phyloP scores from a whole-genome alignment of 1,140 invertebrate genomes.

The Musca domestica region DNA sequence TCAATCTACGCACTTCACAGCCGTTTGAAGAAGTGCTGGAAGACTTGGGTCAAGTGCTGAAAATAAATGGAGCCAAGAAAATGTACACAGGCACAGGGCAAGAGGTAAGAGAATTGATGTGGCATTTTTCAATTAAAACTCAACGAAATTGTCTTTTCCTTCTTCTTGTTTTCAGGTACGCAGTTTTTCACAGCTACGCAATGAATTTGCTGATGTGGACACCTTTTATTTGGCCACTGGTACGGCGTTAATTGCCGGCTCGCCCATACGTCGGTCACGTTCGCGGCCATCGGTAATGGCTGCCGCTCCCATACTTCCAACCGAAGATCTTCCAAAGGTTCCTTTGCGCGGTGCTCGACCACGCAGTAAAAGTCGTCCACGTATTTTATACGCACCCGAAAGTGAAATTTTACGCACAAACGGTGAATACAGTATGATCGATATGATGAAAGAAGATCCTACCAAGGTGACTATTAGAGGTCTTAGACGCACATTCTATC shows the following conservation, averaged over 20 bases:
- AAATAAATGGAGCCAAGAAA: conserved; percentile 83
- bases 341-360: conserved; percentile 61
- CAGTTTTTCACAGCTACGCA: conserved; percentile 87
- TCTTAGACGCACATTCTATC: conserved; percentile 79
- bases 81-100: conserved; percentile 88
- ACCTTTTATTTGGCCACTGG: conserved; percentile 81
- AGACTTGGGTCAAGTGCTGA: conserved; percentile 87
- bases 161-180: conserved; percentile 57
- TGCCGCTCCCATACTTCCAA: conserved; percentile 54
- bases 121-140: neutral
- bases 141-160: neutral
- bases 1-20: conserved; percentile 88
- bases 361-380: conserved; percentile 76
- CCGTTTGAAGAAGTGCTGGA: conserved; percentile 93
- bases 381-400: conserved; percentile 75
- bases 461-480: conserved; percentile 81
- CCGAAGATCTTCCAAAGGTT: conserved; percentile 56
- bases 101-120: conserved; percentile 63
- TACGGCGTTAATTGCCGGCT: conserved; percentile 56
- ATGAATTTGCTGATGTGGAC: conserved; percentile 87
- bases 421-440: conserved; percentile 74
- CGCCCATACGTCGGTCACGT: conserved; percentile 67
- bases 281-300: conserved; percentile 59
- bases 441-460: conserved; percentile 80
- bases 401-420: conserved; percentile 69